phyloP scores from a whole-genome alignment of 2,888 invertebrate genomes.

The Trimorus sp. region DNA sequence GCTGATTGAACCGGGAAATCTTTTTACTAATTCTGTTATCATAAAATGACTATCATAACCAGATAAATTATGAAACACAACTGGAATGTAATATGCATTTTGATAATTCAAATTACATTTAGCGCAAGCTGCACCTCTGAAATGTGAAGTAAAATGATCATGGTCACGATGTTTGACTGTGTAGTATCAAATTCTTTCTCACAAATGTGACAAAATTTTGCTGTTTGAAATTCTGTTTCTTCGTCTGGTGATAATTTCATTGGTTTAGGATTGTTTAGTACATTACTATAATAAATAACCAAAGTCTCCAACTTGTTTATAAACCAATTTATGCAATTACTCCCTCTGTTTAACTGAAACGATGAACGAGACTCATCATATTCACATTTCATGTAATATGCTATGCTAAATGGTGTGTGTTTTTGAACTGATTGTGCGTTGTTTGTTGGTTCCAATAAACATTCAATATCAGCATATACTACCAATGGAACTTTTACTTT shows the following conservation, averaged over 20 bases:
- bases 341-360: not conserved
- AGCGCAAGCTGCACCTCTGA: constrained; percentile 10
- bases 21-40: constrained; percentile 21
- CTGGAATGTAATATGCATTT: constrained; percentile 17
- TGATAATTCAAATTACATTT: constrained; percentile 30
- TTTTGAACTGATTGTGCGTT: constrained; percentile 10
- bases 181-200: constrained; percentile 17
- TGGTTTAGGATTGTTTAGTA: not conserved
- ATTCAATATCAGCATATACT: too few species aligned
- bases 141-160: constrained; percentile 12
- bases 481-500: too few species aligned
- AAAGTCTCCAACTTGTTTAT: not conserved
- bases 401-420: constrained; percentile 18
- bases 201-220: constrained; percentile 28
- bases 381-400: constrained; percentile 16
- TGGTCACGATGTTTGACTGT: constrained; percentile 19
- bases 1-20: too few species aligned
- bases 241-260: constrained; percentile 17
- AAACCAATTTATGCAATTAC: constrained; percentile 27
- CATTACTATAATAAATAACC: not conserved
- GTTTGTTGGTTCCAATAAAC: too few species aligned
- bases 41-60: constrained; percentile 8
- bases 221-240: not conserved
- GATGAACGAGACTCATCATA: constrained; percentile 11
- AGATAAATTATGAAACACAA: constrained; percentile 25